Base-by-base conservation (phyloP, 37 sponge, comb jelly and placozoan species). In the Hexactinellida sp. region DNA sequence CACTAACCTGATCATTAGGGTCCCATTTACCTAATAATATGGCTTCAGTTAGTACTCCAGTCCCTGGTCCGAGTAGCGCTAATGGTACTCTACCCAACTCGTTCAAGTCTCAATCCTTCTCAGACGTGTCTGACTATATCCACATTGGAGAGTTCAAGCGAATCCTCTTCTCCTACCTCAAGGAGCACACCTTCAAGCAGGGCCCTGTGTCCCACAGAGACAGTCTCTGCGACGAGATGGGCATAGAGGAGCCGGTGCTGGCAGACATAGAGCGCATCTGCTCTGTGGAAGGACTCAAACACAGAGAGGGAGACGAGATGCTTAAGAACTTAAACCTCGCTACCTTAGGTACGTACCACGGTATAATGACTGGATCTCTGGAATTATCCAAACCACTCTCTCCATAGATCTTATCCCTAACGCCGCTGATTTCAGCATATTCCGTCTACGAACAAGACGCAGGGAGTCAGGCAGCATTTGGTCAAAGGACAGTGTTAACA, bases 141-240 rank as follows among this genome's bases (percentile, higher is more conserved):
- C 21, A 63, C 76, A 63, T 63, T 63, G 76, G 76, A 63, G 76
- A 63, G 34, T 63, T 63, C 76, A 63, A 63, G 34, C 76, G 76
- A 10, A 63, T 63, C 13, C 76, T 63, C 21, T 63, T 63, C 34
- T 63, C 76, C 76, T 63, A 63, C 13, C 76, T 63, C 32, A n/a
- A 28, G 34, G 28, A 63, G 76, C 76, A 63, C 13, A 10, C 76
- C 21, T 63, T 63, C 76, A 63, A 63, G 34, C 76, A 63, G 13
- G 76, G 76, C 5, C 76, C 76, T 63, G 34, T 63, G 19, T 63
- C 76, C 3, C 28, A 63, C 30, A 23, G 76, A 63, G 76, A 63
- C 13, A 63, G 13, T n/a, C 76, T 63, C 25, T 63, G 76, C 13
- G 76, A 63, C 3, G 76, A 63, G 76, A 63, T 63, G 76, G 76